Evolutionary conservation across 2,888 invertebrate genomes (phyloP), one percentile per base, ranked within the genome.

Genomic region (Caenorhabditis parvicauda): DNA sequence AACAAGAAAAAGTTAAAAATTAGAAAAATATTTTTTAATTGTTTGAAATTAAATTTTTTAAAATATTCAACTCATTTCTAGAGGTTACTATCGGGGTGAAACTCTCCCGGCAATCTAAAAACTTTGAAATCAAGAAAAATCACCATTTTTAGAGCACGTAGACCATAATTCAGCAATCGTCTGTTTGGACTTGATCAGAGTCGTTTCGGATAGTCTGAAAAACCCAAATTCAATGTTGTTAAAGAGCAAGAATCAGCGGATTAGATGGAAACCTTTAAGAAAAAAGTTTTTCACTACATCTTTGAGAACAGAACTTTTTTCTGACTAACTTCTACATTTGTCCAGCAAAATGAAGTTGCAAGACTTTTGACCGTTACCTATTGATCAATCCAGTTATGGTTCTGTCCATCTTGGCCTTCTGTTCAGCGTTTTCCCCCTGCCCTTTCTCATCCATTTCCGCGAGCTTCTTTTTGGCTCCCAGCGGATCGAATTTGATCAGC

Each of bases 401-500:
- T 9, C 66, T 43, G 17, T 69, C 66, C 17, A 69, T 59, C 29
- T 52, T 38, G 1, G 35, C 48, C 52, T 61, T 43, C 35, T 62
- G 57, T 19, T 62, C 62, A 7, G 38, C 27, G 1, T 57, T 32
- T 12, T 27, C 35, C 2, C 24, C 38, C 19, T 50, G 47, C n/a
- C 41, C 27, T 25, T 39, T 38, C 17, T 47, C 53, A 28, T 72
- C 69, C 22, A 72, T 50, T 35, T 72, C 67, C 7, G 59, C 64
- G 7, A 72, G 53, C 38, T 72, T 72, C n/a, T 50, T 43, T 24
- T 59, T 42, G 0, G 72, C 72, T 1, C 65, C 72, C 21, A 50
- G 41, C 32, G 69, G 72, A 29, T 72, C 67, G 49, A 65, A 69
- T 17, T 67, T 58, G 50, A 72, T 72, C 28, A 72, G 54, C 19